These are phyloP conservation scores for Neosilurus mollespiculum DNA, from an alignment of 2,797 vertebrate species.

Conservation along the genomic window DNA sequence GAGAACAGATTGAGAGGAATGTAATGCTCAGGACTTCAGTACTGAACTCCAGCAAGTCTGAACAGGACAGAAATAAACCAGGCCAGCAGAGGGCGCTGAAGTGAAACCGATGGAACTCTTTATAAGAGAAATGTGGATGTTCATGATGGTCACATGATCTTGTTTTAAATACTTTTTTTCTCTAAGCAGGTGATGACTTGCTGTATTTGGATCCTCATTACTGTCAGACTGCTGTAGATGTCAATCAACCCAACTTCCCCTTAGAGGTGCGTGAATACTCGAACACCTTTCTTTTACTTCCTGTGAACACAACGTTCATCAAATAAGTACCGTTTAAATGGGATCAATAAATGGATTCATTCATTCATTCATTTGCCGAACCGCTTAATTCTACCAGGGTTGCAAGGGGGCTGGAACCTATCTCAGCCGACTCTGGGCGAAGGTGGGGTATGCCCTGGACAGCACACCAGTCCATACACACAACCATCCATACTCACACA, in stretches of 20 bases:
- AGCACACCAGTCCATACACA: too few relatives aligned
- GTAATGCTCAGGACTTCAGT: background rate
- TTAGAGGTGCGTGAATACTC: conserved; percentile 72
- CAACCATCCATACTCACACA: too few relatives aligned
- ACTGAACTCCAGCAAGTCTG: background rate
- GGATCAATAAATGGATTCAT: too few relatives aligned
- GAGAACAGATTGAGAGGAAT: background rate
- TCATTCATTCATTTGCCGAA: too few relatives aligned
- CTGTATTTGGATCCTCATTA: conserved; percentile 91
- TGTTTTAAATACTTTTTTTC: too few relatives aligned
- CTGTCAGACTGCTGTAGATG: conserved; percentile 83
- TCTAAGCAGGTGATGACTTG: conserved; percentile 78
- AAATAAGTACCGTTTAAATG: too few relatives aligned
- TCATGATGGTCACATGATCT: background rate
- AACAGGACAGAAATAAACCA: background rate
- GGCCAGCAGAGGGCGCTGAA: background rate
- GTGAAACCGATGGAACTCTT: background rate
- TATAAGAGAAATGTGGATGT: background rate
- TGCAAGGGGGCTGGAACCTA: too few relatives aligned
- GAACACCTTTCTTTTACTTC: too few relatives aligned
- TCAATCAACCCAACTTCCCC: conserved; percentile 75
- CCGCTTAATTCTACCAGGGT: too few relatives aligned
- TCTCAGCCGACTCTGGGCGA: too few relatives aligned
- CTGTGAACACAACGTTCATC: too few relatives aligned
- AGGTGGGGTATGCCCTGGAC: too few relatives aligned